These are phyloP conservation scores for Atta cephalotes DNA, from an alignment of 1,140 invertebrate species.

Conservation along the genomic window DNA sequence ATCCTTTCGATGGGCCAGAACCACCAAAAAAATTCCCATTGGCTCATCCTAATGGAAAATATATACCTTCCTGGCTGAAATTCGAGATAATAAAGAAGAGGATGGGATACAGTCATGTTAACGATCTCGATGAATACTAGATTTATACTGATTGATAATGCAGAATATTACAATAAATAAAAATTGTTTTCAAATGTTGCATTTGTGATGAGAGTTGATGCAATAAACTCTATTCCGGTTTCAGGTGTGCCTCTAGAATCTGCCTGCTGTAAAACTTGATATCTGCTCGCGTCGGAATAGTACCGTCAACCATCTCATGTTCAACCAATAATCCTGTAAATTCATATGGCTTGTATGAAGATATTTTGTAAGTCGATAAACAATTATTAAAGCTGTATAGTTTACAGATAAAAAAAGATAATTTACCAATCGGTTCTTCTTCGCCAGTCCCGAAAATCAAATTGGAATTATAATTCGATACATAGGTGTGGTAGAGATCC, in stretches of 20 bases:
- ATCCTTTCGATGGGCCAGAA: conserved; percentile 93
- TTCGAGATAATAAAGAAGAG: conserved; percentile 90
- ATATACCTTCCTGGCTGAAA: conserved; percentile 92
- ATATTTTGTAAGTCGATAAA: conserved; percentile 22
- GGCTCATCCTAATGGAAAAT: conserved; percentile 86
- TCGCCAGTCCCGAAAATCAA: conserved; percentile 59
- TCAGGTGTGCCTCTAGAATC: conserved; percentile 76
- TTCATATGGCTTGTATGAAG: conserved; percentile 18
- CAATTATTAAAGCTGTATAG: conserved; percentile 42
- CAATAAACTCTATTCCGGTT: conserved; percentile 42
- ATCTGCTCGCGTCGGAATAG: conserved; percentile 76
- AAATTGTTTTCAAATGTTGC: neutral
- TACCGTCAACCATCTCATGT: conserved; percentile 75
- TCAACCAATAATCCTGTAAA: conserved; percentile 78
- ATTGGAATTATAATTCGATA: conserved; percentile 78
- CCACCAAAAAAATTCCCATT: conserved; percentile 91
- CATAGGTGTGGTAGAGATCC: conserved; percentile 81
- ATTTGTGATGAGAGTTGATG: neutral
- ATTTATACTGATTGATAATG: neutral
- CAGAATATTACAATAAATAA: conserved; percentile 26
- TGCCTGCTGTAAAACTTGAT: conserved; percentile 80
- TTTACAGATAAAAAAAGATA: conserved; percentile 38
- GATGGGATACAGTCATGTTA: conserved; percentile 89
- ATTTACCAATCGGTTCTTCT: conserved; percentile 48
- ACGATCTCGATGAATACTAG: conserved; percentile 85